phyloP scores from a whole-genome alignment of 2,888 invertebrate species.

The Eremobia ochroleuca region DNA sequence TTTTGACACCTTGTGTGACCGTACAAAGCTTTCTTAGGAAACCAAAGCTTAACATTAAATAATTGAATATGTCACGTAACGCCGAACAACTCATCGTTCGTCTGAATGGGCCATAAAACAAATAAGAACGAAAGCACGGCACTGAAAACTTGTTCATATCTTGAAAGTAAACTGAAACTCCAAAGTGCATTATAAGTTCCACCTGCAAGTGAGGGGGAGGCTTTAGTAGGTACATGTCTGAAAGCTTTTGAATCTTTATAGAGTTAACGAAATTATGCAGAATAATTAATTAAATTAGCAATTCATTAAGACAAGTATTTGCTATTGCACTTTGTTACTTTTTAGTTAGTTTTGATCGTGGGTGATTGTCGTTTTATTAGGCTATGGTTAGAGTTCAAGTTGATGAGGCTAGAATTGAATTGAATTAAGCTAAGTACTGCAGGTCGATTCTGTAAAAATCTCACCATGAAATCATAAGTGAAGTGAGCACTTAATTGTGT shows the following conservation, averaged over 20 bases:
- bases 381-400: neutral
- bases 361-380: neutral
- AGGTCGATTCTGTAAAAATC: too few species aligned
- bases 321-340: conserved; percentile 19
- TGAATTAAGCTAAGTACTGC: too few species aligned
- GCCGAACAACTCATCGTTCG: conserved; percentile 3
- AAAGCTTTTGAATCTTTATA: conserved; percentile 76
- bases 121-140: conserved; percentile 66
- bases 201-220: conserved; percentile 70
- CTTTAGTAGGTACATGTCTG: conserved; percentile 74
- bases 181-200: conserved; percentile 84
- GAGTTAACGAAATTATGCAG: conserved; percentile 67
- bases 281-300: conserved; percentile 69
- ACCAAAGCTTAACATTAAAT: neutral
- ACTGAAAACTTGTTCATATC: conserved; percentile 78
- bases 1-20: too few species aligned
- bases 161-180: conserved; percentile 75
- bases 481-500: too few species aligned
- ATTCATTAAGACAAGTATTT: conserved; percentile 55
- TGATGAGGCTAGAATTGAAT: neutral
- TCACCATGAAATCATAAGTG: too few species aligned
- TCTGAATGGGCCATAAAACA: conserved; percentile 72
- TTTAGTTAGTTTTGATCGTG: conserved; percentile 8
- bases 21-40: neutral
- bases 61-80: conserved; percentile 9